Percentiles rank a stretch among this genome's conserved stretches.
Evolutionary conservation across 2,113 vertebrate species (phyloP).

Genomic region (Epinephelus cyanopodus): DNA sequence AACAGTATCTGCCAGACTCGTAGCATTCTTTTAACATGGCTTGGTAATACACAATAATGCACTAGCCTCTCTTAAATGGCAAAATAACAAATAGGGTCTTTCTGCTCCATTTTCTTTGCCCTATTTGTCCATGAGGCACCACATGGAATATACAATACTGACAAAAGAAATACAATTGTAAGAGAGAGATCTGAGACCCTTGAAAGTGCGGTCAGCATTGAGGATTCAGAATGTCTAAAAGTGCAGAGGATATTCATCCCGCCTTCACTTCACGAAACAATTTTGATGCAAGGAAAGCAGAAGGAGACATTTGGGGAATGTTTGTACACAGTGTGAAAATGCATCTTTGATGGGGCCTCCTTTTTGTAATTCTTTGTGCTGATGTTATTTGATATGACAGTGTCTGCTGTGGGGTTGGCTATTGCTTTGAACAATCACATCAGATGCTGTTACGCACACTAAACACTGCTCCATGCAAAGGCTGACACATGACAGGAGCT

Average conservation of each 20-base stretch:
- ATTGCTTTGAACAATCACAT: background rate
- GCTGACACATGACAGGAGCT: background rate
- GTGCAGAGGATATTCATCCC: background rate
- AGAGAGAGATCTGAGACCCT: slow-evolving; percentile 4
- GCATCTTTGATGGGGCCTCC: background rate
- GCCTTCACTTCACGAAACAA: background rate
- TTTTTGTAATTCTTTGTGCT: background rate
- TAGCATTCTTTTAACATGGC: slow-evolving; percentile 53
- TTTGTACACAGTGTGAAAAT: background rate
- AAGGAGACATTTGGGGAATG: background rate
- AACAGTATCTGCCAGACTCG: slow-evolving; percentile 66
- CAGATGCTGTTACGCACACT: background rate
- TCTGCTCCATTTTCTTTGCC: slow-evolving; percentile 57
- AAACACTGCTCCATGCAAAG: background rate
- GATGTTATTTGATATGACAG: background rate
- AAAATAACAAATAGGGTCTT: slow-evolving; percentile 47
- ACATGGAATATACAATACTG: background rate
- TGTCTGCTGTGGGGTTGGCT: background rate
- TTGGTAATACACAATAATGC: slow-evolving; percentile 42
- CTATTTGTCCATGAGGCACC: background rate
- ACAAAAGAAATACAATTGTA: background rate
- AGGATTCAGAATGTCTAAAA: background rate
- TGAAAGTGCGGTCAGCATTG: background rate
- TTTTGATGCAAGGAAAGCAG: background rate
- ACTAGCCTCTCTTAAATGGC: slow-evolving; percentile 44